phyloP scores from a whole-genome alignment of 2,113 vertebrate species.

The Crotalus horridus region DNA sequence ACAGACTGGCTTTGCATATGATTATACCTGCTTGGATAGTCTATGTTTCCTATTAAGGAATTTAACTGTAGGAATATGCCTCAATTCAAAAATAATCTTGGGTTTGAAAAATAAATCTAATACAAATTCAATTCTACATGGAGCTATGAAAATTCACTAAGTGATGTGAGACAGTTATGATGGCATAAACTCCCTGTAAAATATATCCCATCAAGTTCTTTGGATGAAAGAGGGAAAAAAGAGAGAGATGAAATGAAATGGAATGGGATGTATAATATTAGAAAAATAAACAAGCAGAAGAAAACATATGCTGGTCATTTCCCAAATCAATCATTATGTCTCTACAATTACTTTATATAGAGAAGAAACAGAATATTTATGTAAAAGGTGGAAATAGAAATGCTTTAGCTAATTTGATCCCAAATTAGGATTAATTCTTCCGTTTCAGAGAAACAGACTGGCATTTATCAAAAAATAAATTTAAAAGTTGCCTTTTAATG shows the following conservation, averaged over 20 bases:
- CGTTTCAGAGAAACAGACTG: neutral
- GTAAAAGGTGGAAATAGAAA: neutral
- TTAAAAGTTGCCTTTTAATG: neutral
- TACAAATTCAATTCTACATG: neutral
- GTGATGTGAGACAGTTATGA: neutral
- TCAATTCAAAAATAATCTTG: neutral
- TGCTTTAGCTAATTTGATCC: neutral
- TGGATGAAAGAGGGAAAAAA: neutral
- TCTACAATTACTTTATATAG: neutral
- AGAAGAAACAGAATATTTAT: neutral
- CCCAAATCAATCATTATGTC: neutral
- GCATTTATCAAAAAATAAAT: neutral
- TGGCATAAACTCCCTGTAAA: neutral
- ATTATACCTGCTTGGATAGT: neutral
- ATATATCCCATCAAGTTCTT: neutral
- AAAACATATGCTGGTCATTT: neutral
- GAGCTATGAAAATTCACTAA: neutral
- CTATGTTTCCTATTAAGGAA: neutral
- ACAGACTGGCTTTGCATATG: neutral
- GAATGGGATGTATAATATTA: neutral
- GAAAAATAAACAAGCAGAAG: neutral
- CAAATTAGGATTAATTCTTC: neutral
- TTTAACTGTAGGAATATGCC: neutral
- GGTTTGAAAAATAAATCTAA: neutral
- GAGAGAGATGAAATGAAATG: neutral